Conservation (phyloP, 2,797 vertebrate genomes). For the Micromesistius poutassou region DNA sequence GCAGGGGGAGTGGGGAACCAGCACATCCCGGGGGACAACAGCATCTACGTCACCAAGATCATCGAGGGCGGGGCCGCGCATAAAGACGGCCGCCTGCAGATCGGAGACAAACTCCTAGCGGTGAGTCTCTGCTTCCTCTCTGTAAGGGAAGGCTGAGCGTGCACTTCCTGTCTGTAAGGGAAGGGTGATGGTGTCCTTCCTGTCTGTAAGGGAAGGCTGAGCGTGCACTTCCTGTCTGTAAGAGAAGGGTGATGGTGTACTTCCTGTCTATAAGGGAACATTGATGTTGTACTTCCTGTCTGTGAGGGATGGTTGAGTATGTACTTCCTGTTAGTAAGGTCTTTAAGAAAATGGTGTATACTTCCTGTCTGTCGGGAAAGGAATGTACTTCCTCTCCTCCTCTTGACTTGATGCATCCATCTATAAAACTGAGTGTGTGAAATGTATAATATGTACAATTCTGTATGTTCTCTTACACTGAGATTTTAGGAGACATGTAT, state of each 20-base stretch:
- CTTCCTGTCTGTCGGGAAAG: not conserved
- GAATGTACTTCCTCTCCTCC: not conserved
- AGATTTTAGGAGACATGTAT: no score
- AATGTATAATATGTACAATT: not conserved
- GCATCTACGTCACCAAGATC: conserved; percentile 98
- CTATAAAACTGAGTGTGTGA: not conserved
- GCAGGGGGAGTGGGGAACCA: conserved; percentile 97
- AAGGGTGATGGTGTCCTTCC: not conserved
- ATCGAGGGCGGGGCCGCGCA: conserved; percentile 96
- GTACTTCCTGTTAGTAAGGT: not conserved
- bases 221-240: not conserved
- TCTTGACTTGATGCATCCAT: not conserved
- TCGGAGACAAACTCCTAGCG: conserved; percentile 95
- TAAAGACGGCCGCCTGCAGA: conserved; percentile 93
- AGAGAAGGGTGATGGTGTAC: not conserved
- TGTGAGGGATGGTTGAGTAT: not conserved
- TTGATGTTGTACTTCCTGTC: not conserved
- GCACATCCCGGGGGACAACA: conserved; percentile 97
- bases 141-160: not conserved
- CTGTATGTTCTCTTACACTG: no score
- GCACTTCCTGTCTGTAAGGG: not conserved
- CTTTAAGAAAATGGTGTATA: not conserved
- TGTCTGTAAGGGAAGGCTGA: not conserved
- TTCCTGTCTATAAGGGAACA: not conserved
- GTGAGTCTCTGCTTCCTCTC: conserved; percentile 68